Base-by-base conservation (phyloP, 2,888 invertebrate genomes). In the Ochropacha duplaris region DNA sequence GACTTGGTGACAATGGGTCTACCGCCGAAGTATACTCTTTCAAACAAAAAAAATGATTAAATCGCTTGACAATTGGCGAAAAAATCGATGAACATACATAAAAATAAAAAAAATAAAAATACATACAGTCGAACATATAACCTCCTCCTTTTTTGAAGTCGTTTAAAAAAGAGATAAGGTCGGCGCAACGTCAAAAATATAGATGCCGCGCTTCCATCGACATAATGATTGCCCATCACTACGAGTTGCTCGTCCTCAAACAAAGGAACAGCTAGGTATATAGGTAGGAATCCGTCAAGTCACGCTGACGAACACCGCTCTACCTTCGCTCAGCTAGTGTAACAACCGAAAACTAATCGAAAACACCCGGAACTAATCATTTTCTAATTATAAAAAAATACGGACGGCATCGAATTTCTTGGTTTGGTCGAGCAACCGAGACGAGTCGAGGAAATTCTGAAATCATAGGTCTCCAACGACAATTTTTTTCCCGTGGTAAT, bases 301-400 rank as follows among this genome's bases (percentile, higher is more conserved):
- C 92, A 92, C 84, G 87, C 78, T 72, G 70, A 64, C 73, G 68
- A 72, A 62, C 74, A 68, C 68, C 72, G 66, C 73, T 70, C 74
- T 67, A 65, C 72, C 71, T 64, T 62, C 66, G 65, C 65, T 64
- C 51, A 24, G 63, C 67, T 58, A 71, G 59, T 66, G 74, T 80
- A 81, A 83, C 83, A 83, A 78, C 86, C 88, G 79, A 89, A 89
- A 86, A 82, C 85, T 87, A 90, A 90, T 90, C 90, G 83, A 89
- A 89, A 88, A 86, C 84, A 84, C 81, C 89, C 90, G 89, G 84
- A 91, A 88, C 90, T 76, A 90, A 92, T 90, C 84, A 81, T 87
- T 86, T 87, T 86, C 74, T 86, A 87, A 89, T 86, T 86, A 85
- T 79, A 84, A 83, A 88, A 81, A 87, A 89, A 84, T 78, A 74